Conservation (phyloP, 2,888 invertebrate species). For the Calameuta pallipes region DNA sequence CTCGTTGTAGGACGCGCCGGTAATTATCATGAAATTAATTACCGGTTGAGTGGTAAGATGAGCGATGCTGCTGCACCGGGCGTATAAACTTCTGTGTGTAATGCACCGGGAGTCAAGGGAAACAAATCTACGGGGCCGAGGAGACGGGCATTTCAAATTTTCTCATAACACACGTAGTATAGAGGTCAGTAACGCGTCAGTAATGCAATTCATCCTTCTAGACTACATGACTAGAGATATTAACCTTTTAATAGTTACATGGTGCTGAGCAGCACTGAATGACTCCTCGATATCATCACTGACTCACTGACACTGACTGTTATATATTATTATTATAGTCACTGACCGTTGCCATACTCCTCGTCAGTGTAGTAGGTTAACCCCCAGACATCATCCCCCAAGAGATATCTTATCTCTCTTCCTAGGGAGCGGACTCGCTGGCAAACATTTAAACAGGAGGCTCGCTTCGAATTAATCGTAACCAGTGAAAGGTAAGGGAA, state of each 20-base stretch:
- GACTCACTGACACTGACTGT: not conserved
- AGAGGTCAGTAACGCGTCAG: not conserved
- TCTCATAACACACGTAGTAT: not conserved
- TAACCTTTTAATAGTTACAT: conserved; percentile 23
- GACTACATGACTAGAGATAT: conserved; percentile 19
- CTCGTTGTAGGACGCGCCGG: conserved; percentile 27
- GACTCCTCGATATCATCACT: not conserved
- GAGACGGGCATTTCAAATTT: not conserved
- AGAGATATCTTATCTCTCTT: not conserved
- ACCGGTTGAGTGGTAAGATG: conserved; percentile 46
- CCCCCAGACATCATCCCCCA: not conserved
- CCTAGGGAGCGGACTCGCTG: not conserved
- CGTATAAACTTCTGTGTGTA: conserved; percentile 27
- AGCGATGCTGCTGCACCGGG: conserved; percentile 36
- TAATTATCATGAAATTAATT: conserved; percentile 57
- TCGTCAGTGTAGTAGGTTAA: not conserved
- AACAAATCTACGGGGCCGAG: not conserved
- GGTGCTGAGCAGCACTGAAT: not conserved
- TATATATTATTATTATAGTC: not conserved
- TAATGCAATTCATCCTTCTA: conserved; percentile 15
- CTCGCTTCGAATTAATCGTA: not conserved
- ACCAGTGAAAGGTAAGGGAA: no score
- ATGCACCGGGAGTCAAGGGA: conserved; percentile 3
- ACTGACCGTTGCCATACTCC: not conserved
- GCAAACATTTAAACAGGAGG: not conserved